Evolutionary conservation across 1,140 invertebrate species (phyloP), one percentile per base, ranked within the genome.

Genomic region (Melipona quadrifasciata): DNA sequence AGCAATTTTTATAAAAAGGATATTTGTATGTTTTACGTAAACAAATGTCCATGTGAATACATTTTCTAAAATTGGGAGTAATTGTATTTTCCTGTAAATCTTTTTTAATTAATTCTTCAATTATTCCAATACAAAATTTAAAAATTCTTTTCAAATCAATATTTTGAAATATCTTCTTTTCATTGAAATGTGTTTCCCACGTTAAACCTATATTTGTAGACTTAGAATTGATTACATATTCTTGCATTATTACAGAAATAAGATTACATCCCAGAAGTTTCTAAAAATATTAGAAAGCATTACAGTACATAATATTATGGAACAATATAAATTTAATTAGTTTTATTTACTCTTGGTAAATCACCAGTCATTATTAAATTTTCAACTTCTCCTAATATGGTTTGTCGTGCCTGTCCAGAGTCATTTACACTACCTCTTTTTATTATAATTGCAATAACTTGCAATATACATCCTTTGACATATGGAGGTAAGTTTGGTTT

Each of bases 401-500:
- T 95, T 86, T 95, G 95, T 87, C 97, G 95, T 89, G 97, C 96
- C 89, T 95, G 94, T 39, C 97, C 97, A 84, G 95, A 95, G 91
- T 97, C 96, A 86, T 97, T 96, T 34, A 98, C 96, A 89, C 97
- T 97, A 19, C 96, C 96, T 91, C 97, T 95, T 95, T 98, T 98
- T 17, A 98, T 96, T 93, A 98, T 98, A 80, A 98, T 98, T 39
- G 97, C 97, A 89, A 98, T 97, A 77, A 97, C 96, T 95, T 97
- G 96, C 39, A 97, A 93, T 83, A 97, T 95, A 91, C 96, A 96
- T 91, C 97, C 96, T 88, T 96, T 95, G 21, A 98, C 95, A 90
- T 95, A 96, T 67, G 94, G 91, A 39, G 95, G 95, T 88, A 96
- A 95, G 53, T 95, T 94, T 65, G 96, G 96, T 92, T 96, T 96